A percentile compares a stretch with the other conserved stretches of the same genome.
Conservation (phyloP, 2,888 invertebrate species). For the Pristionchus arcanus region DNA sequence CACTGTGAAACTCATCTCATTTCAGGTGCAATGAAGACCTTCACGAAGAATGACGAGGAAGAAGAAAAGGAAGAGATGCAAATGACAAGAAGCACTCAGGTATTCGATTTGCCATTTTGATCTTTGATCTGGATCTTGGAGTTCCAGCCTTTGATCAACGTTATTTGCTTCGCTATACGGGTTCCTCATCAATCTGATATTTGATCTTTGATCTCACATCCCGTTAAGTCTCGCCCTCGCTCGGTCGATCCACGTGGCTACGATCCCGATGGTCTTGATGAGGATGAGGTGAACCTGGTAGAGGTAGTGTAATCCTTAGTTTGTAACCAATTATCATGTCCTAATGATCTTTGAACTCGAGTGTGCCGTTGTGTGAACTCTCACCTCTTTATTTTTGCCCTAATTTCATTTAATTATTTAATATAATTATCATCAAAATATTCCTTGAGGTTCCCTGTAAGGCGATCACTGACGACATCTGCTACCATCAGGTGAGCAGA, state of each 20-base stretch:
- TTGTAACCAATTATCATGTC: neutral
- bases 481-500: conserved; percentile 72
- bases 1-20: neutral
- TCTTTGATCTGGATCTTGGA: conserved; percentile 16
- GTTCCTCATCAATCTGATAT: neutral
- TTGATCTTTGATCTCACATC: conserved; percentile 30
- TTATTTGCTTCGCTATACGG: too few species aligned
- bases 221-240: neutral
- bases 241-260: conserved; percentile 15
- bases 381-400: neutral
- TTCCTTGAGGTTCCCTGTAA: conserved; percentile 67
- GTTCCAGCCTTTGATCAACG: too few species aligned
- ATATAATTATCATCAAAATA: neutral
- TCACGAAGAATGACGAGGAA: neutral
- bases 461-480: conserved; percentile 77
- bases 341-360: neutral
- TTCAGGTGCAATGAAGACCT: conserved; percentile 45
- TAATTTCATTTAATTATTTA: neutral
- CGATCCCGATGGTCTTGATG: conserved; percentile 39
- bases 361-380: conserved; percentile 13
- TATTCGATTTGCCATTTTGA: neutral
- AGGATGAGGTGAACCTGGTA: conserved; percentile 53
- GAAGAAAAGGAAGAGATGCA: neutral
- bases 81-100: neutral
- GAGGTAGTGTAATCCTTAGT: conserved; percentile 30